A percentile compares a stretch with the other conserved stretches of the same genome.
Conservation (phyloP, 37 sponge, comb jelly and placozoan genomes). For the Agelas oroides region DNA sequence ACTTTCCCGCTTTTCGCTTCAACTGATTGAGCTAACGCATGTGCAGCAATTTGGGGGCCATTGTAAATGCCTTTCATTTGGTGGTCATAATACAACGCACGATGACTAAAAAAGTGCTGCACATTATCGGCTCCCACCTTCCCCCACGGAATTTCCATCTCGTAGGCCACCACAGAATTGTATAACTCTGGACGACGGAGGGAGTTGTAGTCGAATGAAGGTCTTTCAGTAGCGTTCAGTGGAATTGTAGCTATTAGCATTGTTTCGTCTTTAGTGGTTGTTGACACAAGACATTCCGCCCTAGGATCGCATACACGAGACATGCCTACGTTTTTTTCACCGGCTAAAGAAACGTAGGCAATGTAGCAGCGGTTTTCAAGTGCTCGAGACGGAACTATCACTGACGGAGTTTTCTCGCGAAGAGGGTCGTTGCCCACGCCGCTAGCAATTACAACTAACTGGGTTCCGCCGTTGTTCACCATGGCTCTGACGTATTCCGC, state of each 20-base stretch:
- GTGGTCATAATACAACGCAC: conserved; percentile 43
- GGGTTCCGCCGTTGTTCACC: conserved; percentile 33
- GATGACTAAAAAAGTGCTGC: conserved; percentile 36
- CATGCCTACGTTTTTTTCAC: conserved; percentile 19
- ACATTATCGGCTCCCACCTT: conserved; percentile 9
- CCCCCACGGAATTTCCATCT: conserved; percentile 37
- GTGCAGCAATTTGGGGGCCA: conserved; percentile 34
- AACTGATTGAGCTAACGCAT: conserved; percentile 10
- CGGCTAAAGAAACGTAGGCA: conserved; percentile 41
- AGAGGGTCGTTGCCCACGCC: conserved; percentile 19
- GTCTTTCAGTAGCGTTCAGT: conserved; percentile 14
- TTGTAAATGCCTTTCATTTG: conserved; percentile 37
- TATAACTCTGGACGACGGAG: conserved; percentile 47
- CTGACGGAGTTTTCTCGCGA: conserved; percentile 18
- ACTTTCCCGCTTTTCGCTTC: conserved; percentile 8
- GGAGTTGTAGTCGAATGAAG: conserved; percentile 2
- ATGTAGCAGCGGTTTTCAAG: conserved; percentile 48
- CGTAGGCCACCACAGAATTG: not conserved
- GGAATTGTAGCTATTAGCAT: conserved; percentile 36
- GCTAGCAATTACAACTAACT: conserved; percentile 10
- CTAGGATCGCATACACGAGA: conserved; percentile 34
- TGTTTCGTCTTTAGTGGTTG: conserved; percentile 17
- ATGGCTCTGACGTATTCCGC: conserved; percentile 24
- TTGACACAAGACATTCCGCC: conserved; percentile 39
- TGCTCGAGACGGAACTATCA: conserved; percentile 31